Conservation (phyloP, 1,140 invertebrate genomes). For the Ditylenchus dipsaci region DNA sequence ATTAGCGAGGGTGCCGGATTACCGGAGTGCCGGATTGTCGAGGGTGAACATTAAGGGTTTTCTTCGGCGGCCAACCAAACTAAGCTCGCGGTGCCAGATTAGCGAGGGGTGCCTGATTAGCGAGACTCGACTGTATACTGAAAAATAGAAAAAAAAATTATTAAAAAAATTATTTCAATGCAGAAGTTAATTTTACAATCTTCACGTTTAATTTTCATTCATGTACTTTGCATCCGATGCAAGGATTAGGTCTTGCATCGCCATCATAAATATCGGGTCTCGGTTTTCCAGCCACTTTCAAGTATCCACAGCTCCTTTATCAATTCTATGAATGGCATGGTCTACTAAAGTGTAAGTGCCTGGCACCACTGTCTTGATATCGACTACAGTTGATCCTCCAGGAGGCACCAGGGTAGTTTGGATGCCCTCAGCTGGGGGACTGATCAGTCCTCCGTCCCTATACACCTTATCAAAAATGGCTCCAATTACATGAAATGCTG, state of each 20-base stretch:
- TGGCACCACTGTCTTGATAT: constrained; percentile 1
- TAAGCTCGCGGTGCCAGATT: too few relatives aligned
- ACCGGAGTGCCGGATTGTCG: too few relatives aligned
- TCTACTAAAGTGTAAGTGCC: constrained; percentile 10
- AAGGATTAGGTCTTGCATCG: background rate
- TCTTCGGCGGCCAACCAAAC: too few relatives aligned
- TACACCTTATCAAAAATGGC: constrained; percentile 15
- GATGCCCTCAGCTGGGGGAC: constrained; percentile 1
- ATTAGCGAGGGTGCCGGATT: too few relatives aligned
- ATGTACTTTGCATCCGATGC: constrained; percentile 10
- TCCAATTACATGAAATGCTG: constrained; percentile 11
- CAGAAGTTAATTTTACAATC: too few relatives aligned
- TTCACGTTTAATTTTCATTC: constrained; percentile 7
- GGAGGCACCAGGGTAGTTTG: constrained; percentile 1
- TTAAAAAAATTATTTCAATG: too few relatives aligned
- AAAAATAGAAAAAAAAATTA: too few relatives aligned
- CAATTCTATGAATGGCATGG: constrained; percentile 13
- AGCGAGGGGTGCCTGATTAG: too few relatives aligned
- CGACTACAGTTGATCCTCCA: constrained; percentile 1
- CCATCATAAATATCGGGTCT: constrained; percentile 14
- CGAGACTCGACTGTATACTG: too few relatives aligned
- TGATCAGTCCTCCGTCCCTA: constrained; percentile 7
- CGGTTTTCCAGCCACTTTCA: constrained; percentile 12
- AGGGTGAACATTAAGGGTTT: too few relatives aligned
- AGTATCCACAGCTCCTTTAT: constrained; percentile 11